A percentile compares a stretch with the other conserved stretches of the same genome.
Conservation (phyloP, 2,888 invertebrate genomes). For the Iphiclides podalirius region DNA sequence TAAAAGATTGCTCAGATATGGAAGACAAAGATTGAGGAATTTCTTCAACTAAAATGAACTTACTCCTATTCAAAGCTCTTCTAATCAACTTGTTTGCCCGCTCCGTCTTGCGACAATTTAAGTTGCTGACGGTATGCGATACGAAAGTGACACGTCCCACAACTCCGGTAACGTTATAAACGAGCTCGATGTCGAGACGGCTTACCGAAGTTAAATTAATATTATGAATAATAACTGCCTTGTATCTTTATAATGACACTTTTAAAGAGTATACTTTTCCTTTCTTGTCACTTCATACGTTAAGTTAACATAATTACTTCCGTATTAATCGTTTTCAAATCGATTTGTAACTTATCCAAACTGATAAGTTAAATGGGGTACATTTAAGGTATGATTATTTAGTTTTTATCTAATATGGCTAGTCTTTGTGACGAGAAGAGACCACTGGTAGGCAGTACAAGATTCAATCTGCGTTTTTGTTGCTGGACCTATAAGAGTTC, state of each 20-base stretch:
- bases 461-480: too few species aligned
- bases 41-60: background rate
- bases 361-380: too few species aligned
- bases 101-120: too few species aligned
- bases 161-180: background rate
- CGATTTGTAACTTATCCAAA: background rate
- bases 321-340: background rate
- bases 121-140: conserved; percentile 5
- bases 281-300: too few species aligned
- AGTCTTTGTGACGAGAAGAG: too few species aligned
- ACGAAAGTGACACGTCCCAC: conserved; percentile 5
- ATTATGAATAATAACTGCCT: background rate
- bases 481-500: too few species aligned
- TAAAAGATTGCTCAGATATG: too few species aligned
- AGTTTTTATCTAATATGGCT: background rate
- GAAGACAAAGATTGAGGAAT: too few species aligned
- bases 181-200: background rate
- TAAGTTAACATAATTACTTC: background rate
- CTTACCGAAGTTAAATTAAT: background rate
- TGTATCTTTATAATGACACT: background rate
- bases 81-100: conserved; percentile 5
- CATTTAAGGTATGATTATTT: too few species aligned
- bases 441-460: too few species aligned
- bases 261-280: too few species aligned
- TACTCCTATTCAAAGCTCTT: conserved; percentile 8